Evolutionary conservation across 2,113 vertebrate species (phyloP).

Genomic region (Parotia lawesii): DNA sequence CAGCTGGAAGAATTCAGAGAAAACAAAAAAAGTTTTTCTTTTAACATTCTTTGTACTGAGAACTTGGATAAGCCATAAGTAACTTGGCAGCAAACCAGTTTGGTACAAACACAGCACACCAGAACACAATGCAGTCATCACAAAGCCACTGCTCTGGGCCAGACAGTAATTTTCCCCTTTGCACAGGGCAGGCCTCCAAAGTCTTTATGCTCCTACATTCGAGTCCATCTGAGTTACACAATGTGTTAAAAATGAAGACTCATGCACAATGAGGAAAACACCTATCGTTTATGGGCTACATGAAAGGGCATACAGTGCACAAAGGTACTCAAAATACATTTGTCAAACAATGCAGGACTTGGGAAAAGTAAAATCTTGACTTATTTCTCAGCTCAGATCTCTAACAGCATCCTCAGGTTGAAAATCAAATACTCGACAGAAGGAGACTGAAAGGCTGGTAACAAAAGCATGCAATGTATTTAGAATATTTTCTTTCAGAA

Average conservation of each 20-base stretch:
- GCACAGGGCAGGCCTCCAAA: conserved; percentile 12
- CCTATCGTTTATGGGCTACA: not conserved
- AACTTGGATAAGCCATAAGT: conserved; percentile 35
- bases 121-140: conserved; percentile 33
- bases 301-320: not conserved
- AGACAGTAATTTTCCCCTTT: conserved; percentile 47
- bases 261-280: not conserved
- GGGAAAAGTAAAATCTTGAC: not conserved
- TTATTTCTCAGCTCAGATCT: not conserved
- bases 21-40: conserved; percentile 41
- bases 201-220: not conserved
- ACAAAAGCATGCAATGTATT: not conserved
- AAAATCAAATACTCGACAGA: not conserved
- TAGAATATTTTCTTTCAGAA: not conserved
- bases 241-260: not conserved
- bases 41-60: conserved; percentile 29
- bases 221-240: not conserved
- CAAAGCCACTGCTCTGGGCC: conserved; percentile 27
- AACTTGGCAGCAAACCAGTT: conserved; percentile 33
- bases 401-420: not conserved
- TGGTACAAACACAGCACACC: conserved; percentile 38
- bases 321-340: not conserved
- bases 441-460: not conserved
- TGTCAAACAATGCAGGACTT: not conserved
- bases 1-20: conserved; percentile 15